phyloP scores from a whole-genome alignment of 2,113 vertebrate species.

The Centropristis striata region DNA sequence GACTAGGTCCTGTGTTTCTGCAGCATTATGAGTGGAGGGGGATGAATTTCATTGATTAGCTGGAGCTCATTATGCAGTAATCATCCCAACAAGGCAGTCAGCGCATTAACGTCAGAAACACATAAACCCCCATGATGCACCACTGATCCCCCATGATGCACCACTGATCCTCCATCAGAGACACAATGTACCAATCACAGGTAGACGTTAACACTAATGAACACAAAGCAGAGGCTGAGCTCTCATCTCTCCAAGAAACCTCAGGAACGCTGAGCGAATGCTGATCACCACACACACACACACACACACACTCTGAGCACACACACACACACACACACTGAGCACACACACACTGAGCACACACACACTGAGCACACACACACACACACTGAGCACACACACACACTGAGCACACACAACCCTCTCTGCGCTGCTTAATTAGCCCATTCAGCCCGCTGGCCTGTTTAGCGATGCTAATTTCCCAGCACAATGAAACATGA shows the following conservation, averaged over 20 bases:
- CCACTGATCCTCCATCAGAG: conserved; percentile 46
- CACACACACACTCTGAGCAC: conserved; percentile 25
- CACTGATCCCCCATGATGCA: conserved; percentile 49
- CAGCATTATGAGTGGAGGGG: conserved; percentile 25
- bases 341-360: conserved; percentile 25
- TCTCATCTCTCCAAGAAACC: conserved; percentile 54
- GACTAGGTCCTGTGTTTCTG: conserved; percentile 4
- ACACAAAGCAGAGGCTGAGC: conserved; percentile 9
- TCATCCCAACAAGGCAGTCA: conserved; percentile 44
- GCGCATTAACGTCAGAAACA: conserved; percentile 21
- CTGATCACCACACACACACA: conserved; percentile 36
- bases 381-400: conserved; percentile 25
- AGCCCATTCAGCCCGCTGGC: conserved; percentile 63
- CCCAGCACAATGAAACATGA: conserved; percentile 72
- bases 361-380: conserved; percentile 37
- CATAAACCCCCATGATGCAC: conserved; percentile 10
- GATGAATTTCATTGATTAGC: conserved; percentile 58
- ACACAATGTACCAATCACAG: conserved; percentile 45
- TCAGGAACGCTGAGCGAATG: conserved; percentile 30
- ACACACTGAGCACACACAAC: conserved; percentile 28
- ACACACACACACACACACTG: conserved; percentile 33
- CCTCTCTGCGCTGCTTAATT: conserved; percentile 67
- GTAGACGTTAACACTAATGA: conserved; percentile 38
- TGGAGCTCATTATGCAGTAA: conserved; percentile 46
- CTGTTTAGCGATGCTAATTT: conserved; percentile 76